These are phyloP conservation scores for Hydrolagus colliei DNA, from an alignment of 2,797 vertebrate species.

Conservation along the genomic window DNA sequence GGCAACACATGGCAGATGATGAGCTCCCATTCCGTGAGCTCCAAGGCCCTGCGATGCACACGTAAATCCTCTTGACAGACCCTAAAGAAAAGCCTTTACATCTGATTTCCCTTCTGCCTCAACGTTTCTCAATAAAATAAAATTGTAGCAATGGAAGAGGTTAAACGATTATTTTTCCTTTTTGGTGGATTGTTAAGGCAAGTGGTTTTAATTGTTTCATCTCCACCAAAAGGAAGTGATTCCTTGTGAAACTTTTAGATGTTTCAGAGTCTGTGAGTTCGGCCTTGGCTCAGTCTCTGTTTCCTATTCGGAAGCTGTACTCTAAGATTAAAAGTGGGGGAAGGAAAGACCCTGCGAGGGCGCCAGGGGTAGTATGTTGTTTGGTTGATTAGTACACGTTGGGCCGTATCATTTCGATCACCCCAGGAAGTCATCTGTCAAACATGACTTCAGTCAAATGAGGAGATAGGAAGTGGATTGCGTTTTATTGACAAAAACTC, in stretches of 20 bases:
- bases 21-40: too few relatives aligned
- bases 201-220: constrained; percentile 48
- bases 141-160: background rate
- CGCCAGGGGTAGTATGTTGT: constrained; percentile 32
- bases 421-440: constrained; percentile 47
- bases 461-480: constrained; percentile 41
- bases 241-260: constrained; percentile 56
- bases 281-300: constrained; percentile 40
- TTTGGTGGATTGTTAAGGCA: background rate
- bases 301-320: constrained; percentile 48
- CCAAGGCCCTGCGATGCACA: too few relatives aligned
- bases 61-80: background rate
- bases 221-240: constrained; percentile 56
- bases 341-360: constrained; percentile 37
- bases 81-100: background rate
- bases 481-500: constrained; percentile 29
- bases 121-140: background rate
- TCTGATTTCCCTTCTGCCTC: background rate
- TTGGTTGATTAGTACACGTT: constrained; percentile 14
- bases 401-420: constrained; percentile 33
- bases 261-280: constrained; percentile 48
- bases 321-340: constrained; percentile 46
- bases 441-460: constrained; percentile 36
- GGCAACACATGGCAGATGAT: too few relatives aligned
- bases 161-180: background rate